Percentiles rank a stretch among this genome's conserved stretches.
These are phyloP conservation scores for Pocillopora grandis DNA, from an alignment of 92 coral and sea anemone genomes.

Conservation along the genomic window DNA sequence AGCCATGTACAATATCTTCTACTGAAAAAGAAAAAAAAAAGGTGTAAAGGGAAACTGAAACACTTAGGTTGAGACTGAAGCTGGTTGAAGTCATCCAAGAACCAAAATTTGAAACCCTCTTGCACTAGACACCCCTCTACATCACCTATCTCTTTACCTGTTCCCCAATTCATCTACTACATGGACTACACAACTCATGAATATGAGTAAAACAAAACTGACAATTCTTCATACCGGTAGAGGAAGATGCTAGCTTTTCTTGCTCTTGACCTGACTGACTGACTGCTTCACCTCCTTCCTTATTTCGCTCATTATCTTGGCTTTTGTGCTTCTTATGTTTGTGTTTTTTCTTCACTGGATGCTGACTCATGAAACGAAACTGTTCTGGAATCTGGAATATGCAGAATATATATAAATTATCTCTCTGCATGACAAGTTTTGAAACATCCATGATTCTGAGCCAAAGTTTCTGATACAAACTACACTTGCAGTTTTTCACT, in stretches of 20 bases:
- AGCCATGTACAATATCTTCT: no score
- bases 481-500: no score
- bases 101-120: no score
- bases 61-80: no score
- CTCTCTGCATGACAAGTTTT: no score
- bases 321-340: slow-evolving; percentile 92
- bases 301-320: slow-evolving; percentile 64
- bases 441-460: no score
- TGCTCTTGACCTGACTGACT: slow-evolving; percentile 14
- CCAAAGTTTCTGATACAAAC: no score
- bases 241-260: slow-evolving; percentile 24
- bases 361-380: slow-evolving; percentile 93
- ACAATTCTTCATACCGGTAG: background rate
- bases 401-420: background rate
- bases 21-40: no score
- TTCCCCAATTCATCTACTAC: background rate
- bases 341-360: slow-evolving; percentile 92
- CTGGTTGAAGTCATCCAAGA: no score
- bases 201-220: background rate
- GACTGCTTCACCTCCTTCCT: slow-evolving; percentile 41
- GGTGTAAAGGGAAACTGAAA: no score
- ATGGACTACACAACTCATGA: background rate
- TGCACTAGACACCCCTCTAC: no score
- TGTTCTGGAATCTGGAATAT: slow-evolving; percentile 91
- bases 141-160: no score